Evolutionary conservation across 2,113 vertebrate genomes (phyloP).

Genomic region (Anoplopoma fimbria): DNA sequence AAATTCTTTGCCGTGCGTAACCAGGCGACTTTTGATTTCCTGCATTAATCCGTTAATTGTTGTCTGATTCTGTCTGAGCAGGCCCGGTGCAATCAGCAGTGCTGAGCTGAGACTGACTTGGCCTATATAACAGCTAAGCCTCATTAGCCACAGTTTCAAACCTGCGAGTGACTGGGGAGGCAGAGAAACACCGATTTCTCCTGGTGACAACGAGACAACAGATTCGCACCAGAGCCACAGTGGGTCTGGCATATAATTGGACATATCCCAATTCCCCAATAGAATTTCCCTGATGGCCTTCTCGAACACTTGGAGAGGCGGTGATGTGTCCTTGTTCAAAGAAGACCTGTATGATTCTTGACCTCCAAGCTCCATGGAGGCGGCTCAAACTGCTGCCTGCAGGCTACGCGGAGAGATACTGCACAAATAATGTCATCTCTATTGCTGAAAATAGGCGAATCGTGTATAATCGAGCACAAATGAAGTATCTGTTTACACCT

Average conservation of each 20-base stretch:
- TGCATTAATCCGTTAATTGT: slow-evolving; percentile 68
- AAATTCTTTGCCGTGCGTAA: slow-evolving; percentile 18
- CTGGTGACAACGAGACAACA: slow-evolving; percentile 64
- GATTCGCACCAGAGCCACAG: slow-evolving; percentile 50
- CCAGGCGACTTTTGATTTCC: slow-evolving; percentile 36
- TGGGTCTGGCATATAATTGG: slow-evolving; percentile 63
- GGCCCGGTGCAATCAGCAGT: slow-evolving; percentile 42
- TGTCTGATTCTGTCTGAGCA: slow-evolving; percentile 56
- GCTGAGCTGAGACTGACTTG: slow-evolving; percentile 64
- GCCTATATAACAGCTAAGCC: slow-evolving; percentile 70
- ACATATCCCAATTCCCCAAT: slow-evolving; percentile 42
- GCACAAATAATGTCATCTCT: not conserved
- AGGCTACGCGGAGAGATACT: not conserved
- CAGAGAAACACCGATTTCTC: slow-evolving; percentile 65
- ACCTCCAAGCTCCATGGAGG: slow-evolving; percentile 12
- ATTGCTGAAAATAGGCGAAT: not conserved
- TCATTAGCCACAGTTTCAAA: slow-evolving; percentile 76
- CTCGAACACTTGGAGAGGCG: not conserved
- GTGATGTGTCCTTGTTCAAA: slow-evolving; percentile 1
- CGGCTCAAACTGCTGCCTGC: not conserved
- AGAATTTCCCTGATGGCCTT: slow-evolving; percentile 18
- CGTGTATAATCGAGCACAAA: not conserved
- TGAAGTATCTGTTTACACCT: not conserved
- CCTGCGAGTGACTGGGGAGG: slow-evolving; percentile 57
- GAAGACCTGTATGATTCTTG: slow-evolving; percentile 28